Conservation (phyloP, 2,797 vertebrate genomes). For the Characodon lateralis region DNA sequence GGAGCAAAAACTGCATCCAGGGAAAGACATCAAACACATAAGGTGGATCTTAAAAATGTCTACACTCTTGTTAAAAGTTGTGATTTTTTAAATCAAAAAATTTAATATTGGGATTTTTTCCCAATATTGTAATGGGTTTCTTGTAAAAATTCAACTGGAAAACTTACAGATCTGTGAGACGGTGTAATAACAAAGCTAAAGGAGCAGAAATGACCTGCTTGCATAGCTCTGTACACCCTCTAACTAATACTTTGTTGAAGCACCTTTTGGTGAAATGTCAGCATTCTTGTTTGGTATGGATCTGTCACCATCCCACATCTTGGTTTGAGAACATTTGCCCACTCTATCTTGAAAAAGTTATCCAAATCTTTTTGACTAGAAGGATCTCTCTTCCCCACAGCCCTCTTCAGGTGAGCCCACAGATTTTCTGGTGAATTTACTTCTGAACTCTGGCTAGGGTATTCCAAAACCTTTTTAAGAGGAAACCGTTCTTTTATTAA, state of each 20-base stretch:
- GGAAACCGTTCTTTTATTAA: neutral
- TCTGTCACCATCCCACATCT: neutral
- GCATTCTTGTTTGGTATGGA: neutral
- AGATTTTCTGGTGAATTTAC: too few relatives aligned
- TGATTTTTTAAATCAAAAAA: neutral
- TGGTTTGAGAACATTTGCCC: neutral
- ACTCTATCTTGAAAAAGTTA: too few relatives aligned
- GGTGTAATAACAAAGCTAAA: neutral
- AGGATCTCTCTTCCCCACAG: too few relatives aligned
- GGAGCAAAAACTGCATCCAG: neutral
- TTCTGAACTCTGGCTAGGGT: neutral
- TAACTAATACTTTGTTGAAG: neutral
- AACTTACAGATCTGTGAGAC: neutral
- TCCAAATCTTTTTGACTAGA: too few relatives aligned
- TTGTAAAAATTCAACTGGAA: neutral
- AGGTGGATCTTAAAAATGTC: neutral
- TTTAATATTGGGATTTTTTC: neutral
- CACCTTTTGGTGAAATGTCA: neutral
- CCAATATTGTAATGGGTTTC: neutral
- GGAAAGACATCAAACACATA: neutral
- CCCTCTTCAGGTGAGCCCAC: too few relatives aligned
- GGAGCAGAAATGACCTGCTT: neutral
- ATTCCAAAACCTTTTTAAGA: neutral
- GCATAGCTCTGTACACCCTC: neutral
- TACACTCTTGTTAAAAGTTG: neutral